Evolutionary conservation across 2,888 invertebrate species (phyloP).

Genomic region (Caenorhabditis doughertyi): DNA sequence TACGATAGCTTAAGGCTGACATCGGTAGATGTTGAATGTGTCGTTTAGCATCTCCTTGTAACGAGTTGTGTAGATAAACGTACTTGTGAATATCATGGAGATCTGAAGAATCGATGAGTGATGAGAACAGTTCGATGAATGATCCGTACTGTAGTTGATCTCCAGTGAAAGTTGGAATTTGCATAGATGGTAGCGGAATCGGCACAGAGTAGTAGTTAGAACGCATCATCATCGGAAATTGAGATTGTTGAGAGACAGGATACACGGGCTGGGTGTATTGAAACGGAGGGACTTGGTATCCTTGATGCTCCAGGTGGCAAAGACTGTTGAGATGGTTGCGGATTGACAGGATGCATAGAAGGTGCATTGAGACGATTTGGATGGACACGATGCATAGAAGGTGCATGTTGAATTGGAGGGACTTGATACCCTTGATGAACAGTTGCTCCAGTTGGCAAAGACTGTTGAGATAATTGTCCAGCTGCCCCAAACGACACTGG

Average conservation of each 20-base stretch:
- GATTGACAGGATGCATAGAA: too few species aligned
- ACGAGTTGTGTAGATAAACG: neutral
- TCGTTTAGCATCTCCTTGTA: neutral
- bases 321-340: too few species aligned
- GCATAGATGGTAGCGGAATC: neutral
- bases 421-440: too few species aligned
- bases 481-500: neutral
- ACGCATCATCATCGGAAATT: too few species aligned
- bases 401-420: too few species aligned
- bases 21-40: neutral
- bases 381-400: too few species aligned
- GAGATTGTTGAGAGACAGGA: neutral
- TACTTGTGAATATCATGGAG: neutral
- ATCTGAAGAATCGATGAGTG: neutral
- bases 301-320: too few species aligned
- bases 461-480: conserved; percentile 1
- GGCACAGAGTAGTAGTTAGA: neutral
- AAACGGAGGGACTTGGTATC: too few species aligned
- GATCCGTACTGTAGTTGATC: neutral
- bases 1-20: neutral
- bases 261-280: too few species aligned
- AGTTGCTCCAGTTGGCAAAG: too few species aligned
- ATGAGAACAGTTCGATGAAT: conserved; percentile 13
- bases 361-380: too few species aligned
- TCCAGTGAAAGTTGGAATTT: neutral